Evolutionary conservation across 2,888 invertebrate genomes (phyloP).

Genomic region (Dichetophora obliterata): DNA sequence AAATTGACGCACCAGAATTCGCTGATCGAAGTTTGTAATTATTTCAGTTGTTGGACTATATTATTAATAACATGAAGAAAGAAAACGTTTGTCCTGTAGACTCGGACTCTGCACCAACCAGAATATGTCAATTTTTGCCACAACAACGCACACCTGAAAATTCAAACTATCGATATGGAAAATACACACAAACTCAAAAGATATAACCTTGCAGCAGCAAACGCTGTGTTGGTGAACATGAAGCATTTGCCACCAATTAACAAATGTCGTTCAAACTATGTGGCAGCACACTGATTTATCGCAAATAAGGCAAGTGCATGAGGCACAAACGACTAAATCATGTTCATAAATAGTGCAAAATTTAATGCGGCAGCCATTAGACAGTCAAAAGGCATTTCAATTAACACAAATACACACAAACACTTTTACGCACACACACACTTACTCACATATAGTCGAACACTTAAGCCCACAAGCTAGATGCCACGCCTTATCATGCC

Average conservation of each 20-base stretch:
- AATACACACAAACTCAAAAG: too few species aligned
- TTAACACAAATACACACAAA: constrained; percentile 3
- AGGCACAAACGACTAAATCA: constrained; percentile 1
- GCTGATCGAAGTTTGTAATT: too few species aligned
- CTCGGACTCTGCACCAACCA: too few species aligned
- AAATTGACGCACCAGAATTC: too few species aligned
- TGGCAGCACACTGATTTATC: constrained; percentile 31
- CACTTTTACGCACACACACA: not conserved
- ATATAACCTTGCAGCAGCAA: too few species aligned
- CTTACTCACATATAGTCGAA: not conserved
- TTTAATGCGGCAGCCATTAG: constrained; percentile 30
- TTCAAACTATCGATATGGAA: not conserved
- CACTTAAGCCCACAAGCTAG: not conserved
- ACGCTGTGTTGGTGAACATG: too few species aligned
- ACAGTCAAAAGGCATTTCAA: constrained; percentile 25
- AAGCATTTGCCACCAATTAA: constrained; percentile 24
- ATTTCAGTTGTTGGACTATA: too few species aligned
- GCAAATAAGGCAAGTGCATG: not conserved
- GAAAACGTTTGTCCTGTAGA: too few species aligned
- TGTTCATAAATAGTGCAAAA: constrained; percentile 16
- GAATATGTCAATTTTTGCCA: too few species aligned
- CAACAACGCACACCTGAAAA: not conserved
- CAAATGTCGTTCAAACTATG: constrained; percentile 30
- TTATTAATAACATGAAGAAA: too few species aligned
- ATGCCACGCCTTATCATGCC: not conserved